phyloP scores from a whole-genome alignment of 2,888 invertebrate species.

The Atrina japonica region DNA sequence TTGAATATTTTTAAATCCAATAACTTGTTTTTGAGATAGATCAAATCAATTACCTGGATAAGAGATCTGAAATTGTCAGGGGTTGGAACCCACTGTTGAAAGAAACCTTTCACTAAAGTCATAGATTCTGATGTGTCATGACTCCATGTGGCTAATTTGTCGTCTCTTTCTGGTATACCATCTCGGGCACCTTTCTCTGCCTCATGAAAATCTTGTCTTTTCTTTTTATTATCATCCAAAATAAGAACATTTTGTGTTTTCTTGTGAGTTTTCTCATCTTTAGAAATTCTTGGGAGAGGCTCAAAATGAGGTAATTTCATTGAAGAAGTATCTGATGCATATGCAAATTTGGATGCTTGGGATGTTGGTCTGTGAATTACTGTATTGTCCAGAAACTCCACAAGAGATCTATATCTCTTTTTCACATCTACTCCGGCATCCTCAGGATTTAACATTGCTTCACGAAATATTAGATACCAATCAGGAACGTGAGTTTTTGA shows the following conservation, averaged over 20 bases:
- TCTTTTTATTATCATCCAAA: constrained; percentile 53
- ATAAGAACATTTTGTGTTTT: constrained; percentile 57
- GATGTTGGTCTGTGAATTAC: constrained; percentile 73
- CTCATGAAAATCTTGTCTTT: constrained; percentile 36
- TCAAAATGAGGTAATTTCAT: constrained; percentile 64
- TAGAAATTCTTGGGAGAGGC: constrained; percentile 66
- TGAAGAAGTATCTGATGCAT: constrained; percentile 34
- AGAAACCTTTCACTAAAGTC: constrained; percentile 72
- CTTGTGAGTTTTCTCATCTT: constrained; percentile 12
- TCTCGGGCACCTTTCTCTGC: constrained; percentile 49
- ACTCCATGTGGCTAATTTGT: constrained; percentile 51
- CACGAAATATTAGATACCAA: constrained; percentile 74
- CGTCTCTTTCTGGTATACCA: constrained; percentile 51
- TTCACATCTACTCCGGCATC: constrained; percentile 58
- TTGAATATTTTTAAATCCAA: background rate
- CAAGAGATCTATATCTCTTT: constrained; percentile 69
- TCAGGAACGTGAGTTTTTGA: constrained; percentile 66
- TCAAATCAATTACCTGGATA: constrained; percentile 45
- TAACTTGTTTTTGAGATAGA: no score
- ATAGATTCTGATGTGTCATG: constrained; percentile 58
- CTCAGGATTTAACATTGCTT: constrained; percentile 69
- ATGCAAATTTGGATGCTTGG: constrained; percentile 65
- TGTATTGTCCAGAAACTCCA: constrained; percentile 77
- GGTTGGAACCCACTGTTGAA: constrained; percentile 72
- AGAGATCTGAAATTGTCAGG: constrained; percentile 70